Evolutionary conservation across 92 coral and sea anemone genomes (phyloP).

Genomic region (Desmophyllum pertusum): DNA sequence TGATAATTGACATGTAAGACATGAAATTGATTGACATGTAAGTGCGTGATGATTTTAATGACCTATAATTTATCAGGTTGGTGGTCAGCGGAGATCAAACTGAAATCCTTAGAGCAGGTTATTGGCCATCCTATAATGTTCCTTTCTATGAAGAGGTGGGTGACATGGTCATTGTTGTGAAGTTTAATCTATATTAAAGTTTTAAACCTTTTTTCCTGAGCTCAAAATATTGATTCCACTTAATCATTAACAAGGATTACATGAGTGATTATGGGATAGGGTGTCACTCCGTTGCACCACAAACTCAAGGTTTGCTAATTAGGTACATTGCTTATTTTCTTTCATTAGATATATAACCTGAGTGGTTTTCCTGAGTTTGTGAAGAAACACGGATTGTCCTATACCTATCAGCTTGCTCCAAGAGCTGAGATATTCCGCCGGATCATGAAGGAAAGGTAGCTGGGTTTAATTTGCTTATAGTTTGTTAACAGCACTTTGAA

Average conservation of each 20-base stretch:
- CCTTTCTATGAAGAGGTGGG: conserved; percentile 82
- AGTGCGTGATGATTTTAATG: not conserved
- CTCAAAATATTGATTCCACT: not conserved
- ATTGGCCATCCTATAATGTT: conserved; percentile 92
- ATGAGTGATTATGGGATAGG: no score
- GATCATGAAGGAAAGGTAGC: conserved; percentile 79
- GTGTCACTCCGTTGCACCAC: no score
- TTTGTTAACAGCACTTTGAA: no score
- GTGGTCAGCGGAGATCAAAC: conserved; percentile 88
- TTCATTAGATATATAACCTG: conserved; percentile 68
- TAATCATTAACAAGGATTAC: no score
- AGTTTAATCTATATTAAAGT: no score
- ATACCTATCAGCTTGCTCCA: conserved; percentile 72
- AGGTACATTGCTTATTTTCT: not conserved
- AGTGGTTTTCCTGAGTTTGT: conserved; percentile 89
- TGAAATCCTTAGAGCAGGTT: conserved; percentile 73
- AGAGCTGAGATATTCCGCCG: conserved; percentile 87
- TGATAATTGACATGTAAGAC: not conserved
- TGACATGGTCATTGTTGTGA: not conserved
- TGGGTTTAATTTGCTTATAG: not conserved
- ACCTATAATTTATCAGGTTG: conserved; percentile 42
- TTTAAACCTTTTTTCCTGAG: no score
- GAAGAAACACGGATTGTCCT: conserved; percentile 48
- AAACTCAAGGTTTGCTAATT: not conserved
- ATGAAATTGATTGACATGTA: not conserved